Base-by-base conservation (phyloP, 2,113 vertebrate species). In the Parus major region DNA sequence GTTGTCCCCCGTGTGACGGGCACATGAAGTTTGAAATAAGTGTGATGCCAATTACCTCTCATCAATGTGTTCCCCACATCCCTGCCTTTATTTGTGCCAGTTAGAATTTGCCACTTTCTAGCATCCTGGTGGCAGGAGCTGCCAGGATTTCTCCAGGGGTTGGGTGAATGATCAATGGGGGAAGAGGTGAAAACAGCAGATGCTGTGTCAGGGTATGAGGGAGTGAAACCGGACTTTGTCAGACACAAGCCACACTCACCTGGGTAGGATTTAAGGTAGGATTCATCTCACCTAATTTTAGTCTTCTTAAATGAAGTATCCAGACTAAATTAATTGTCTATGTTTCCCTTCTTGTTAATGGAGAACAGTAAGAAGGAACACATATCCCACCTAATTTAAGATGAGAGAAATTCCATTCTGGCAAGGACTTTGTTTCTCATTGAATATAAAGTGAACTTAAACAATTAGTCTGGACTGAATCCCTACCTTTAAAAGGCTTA, bases 371-470 rank as follows among this genome's bases (percentile, higher is more conserved):
- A 71, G 41, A 73, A 86, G 70, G 44, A 75, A 46, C 63, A 52
- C 0, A 0, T 66, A 83, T 90, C 42, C 27, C 50, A 65, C 82
- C 55, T 90, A 81, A 94, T 86, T 90, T 55, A 70, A 55, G 66
- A 92, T 39, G 91, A 91, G 95, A 86, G 80, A 86, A 93, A 88
- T 88, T 90, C 68, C 56, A 25, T 93, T 86, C 55, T 93, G 86
- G 71, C 86, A 92, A 73, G 64, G 49, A 72, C 8, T 70, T 92
- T 61, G 50, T 76, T 82, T 86, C 76, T 92, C 52, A 4, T 27
- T 86, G 86, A 81, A 41, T 70, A 25, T 44, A n/a, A 81, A 78
- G 27, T 52, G 59, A 95, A 90, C 12, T 90, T 86, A 78, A 95
- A 83, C 82, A 93, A 81, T 92, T 92, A 81, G 60, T 53, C 90